phyloP scores from a whole-genome alignment of 2,888 invertebrate genomes.

The Phyllotreta striolata region DNA sequence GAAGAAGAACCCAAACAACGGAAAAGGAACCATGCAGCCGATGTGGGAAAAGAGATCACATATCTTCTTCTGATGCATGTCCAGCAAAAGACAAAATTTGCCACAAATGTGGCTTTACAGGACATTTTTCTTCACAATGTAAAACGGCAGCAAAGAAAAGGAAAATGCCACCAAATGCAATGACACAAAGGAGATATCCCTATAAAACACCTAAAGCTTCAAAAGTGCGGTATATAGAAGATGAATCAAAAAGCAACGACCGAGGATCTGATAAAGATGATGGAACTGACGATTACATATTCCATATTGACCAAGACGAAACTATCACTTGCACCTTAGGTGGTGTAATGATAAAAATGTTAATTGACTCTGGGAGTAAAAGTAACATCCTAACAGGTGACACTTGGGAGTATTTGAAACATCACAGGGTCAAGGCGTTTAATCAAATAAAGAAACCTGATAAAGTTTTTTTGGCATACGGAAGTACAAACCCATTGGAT shows the following conservation, averaged over 20 bases:
- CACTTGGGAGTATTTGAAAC: conserved; percentile 12
- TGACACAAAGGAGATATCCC: not conserved
- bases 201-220: conserved; percentile 1
- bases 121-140: conserved; percentile 13
- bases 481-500: not conserved
- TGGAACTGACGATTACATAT: too few species aligned
- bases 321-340: conserved; percentile 3
- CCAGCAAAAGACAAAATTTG: conserved; percentile 2
- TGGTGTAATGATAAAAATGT: conserved; percentile 8
- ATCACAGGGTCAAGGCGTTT: not conserved
- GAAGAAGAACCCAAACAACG: conserved; percentile 21
- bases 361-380: conserved; percentile 14
- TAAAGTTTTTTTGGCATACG: conserved; percentile 1
- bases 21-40: not conserved
- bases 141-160: conserved; percentile 7
- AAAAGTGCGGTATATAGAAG: conserved; percentile 12
- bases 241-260: not conserved
- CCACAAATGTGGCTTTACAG: not conserved
- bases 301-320: conserved; percentile 6
- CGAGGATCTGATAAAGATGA: not conserved
- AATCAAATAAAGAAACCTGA: not conserved
- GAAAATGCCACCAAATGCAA: too few species aligned
- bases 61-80: not conserved
- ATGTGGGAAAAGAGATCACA: conserved; percentile 11
- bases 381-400: not conserved